Evolutionary conservation across 2,113 vertebrate species (phyloP).

Genomic region (Actenoides lindsayi): DNA sequence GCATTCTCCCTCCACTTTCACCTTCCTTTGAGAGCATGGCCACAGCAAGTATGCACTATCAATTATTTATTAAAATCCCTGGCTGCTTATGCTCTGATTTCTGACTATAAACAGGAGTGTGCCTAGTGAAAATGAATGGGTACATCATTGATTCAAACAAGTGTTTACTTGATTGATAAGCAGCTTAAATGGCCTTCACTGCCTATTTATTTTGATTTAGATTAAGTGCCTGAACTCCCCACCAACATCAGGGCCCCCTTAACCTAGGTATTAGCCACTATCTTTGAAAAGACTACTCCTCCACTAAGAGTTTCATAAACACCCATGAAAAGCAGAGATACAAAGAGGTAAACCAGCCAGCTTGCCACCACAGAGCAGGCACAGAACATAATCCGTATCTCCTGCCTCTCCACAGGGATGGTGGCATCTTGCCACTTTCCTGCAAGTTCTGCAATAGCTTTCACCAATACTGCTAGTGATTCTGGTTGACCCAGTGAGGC

Average conservation of each 20-base stretch:
- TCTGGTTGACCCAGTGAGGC: not conserved
- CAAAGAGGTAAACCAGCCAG: not conserved
- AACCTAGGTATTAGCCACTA: not conserved
- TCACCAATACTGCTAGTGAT: not conserved
- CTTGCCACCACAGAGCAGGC: not conserved
- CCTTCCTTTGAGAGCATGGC: not conserved
- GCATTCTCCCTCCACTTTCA: not conserved
- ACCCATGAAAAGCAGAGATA: not conserved
- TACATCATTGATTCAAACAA: not conserved
- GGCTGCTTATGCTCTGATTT: not conserved
- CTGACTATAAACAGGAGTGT: not conserved
- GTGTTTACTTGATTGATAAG: not conserved
- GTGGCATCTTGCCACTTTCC: not conserved
- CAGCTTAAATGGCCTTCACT: not conserved
- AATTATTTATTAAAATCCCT: slow-evolving; percentile 25
- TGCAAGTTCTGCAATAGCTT: not conserved
- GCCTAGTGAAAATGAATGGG: not conserved
- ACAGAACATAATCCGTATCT: not conserved
- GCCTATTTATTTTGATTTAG: not conserved
- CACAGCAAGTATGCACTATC: not conserved
- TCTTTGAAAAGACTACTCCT: not conserved
- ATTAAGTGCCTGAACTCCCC: not conserved
- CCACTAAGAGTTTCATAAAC: not conserved
- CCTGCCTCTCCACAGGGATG: not conserved
- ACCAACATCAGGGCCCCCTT: not conserved